phyloP scores from a whole-genome alignment of 1,140 invertebrate species.

The Doryteuthis pealeii region DNA sequence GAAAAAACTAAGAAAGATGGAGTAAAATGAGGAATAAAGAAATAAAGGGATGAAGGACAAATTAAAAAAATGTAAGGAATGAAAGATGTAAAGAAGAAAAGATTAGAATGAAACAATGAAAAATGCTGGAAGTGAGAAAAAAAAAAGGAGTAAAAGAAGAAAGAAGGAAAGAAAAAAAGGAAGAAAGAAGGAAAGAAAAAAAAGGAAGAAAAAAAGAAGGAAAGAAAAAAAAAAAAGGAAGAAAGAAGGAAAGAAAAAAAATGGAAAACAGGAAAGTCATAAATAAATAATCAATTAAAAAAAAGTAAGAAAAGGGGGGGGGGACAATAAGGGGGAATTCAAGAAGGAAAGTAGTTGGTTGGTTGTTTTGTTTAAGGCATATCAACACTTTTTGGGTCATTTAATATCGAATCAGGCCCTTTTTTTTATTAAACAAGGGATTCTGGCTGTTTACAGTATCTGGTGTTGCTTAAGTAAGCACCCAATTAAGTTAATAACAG shows the following conservation, averaged over 20 bases:
- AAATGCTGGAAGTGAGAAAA: background rate
- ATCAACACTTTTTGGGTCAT: too few species aligned
- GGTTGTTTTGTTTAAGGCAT: too few species aligned
- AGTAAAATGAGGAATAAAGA: background rate
- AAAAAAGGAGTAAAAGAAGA: background rate
- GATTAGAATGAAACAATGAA: background rate
- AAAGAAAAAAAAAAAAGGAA: background rate
- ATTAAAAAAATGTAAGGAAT: background rate
- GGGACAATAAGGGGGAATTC: background rate
- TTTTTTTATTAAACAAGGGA: too few species aligned
- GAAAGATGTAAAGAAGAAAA: background rate
- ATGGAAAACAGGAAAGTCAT: background rate
- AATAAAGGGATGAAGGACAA: background rate
- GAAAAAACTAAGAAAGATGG: background rate
- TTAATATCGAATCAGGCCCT: too few species aligned
- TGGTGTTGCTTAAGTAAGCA: too few species aligned
- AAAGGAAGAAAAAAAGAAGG: background rate
- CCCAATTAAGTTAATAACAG: too few species aligned
- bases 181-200: background rate
- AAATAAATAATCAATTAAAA: background rate
- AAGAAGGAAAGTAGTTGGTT: too few species aligned
- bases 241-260: background rate
- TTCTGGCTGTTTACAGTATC: too few species aligned
- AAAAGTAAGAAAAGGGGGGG: background rate
- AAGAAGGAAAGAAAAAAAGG: background rate